These are phyloP conservation scores for Taphrorychus bicolor DNA, from an alignment of 2,888 invertebrate genomes.

Conservation along the genomic window DNA sequence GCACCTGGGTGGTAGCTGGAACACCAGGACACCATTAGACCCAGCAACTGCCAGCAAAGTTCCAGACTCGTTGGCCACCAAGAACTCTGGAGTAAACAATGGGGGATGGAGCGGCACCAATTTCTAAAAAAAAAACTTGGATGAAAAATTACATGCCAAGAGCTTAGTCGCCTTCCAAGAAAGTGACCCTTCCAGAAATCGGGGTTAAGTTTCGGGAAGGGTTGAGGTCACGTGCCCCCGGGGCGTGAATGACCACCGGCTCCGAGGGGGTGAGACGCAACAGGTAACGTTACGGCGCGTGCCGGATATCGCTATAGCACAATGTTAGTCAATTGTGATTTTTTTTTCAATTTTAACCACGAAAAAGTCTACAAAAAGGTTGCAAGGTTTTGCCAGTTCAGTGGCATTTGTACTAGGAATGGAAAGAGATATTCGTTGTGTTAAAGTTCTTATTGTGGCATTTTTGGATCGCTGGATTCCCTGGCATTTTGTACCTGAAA, in stretches of 20 bases:
- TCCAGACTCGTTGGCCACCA: constrained; percentile 71
- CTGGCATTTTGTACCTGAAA: constrained; percentile 16
- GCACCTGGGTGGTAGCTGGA: constrained; percentile 76
- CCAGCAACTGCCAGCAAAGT: constrained; percentile 76
- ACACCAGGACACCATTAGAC: constrained; percentile 70
- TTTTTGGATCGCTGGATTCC: constrained; percentile 24
- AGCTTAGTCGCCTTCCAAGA: constrained; percentile 28
- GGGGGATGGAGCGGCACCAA: constrained; percentile 73
- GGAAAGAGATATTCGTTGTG: too few species aligned
- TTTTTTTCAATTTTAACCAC: too few species aligned
- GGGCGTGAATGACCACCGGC: constrained; percentile 29
- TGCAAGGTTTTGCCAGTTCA: too few species aligned
- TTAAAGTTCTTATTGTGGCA: constrained; percentile 9
- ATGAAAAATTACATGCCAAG: background rate
- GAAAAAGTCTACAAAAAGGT: too few species aligned
- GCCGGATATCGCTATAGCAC: too few species aligned
- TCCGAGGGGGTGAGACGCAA: constrained; percentile 20
- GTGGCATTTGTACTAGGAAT: background rate
- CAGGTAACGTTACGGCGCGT: constrained; percentile 26
- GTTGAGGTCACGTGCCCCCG: constrained; percentile 38
- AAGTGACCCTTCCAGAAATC: constrained; percentile 10
- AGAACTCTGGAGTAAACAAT: constrained; percentile 71
- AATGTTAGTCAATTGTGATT: too few species aligned
- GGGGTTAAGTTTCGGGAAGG: constrained; percentile 33
- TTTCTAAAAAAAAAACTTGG: constrained; percentile 64